Percentiles rank a stretch among this genome's conserved stretches.
These are phyloP conservation scores for Tetragonisca angustula DNA, from an alignment of 2,888 invertebrate genomes.

Conservation along the genomic window DNA sequence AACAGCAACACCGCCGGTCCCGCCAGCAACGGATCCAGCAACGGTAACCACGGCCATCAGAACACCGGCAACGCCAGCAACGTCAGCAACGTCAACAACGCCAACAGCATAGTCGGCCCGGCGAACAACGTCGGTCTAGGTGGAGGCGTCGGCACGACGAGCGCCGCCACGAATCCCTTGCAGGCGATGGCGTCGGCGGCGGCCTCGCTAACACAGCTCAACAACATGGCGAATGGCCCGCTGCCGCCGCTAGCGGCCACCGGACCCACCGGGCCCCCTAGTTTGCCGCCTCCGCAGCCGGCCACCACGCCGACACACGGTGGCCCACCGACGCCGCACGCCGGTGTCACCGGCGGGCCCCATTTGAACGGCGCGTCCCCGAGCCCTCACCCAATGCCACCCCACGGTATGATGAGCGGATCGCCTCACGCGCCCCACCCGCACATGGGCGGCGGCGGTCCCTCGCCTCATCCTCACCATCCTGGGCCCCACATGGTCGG, in stretches of 20 bases:
- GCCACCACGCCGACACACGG: slow-evolving; percentile 82
- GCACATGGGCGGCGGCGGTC: slow-evolving; percentile 81
- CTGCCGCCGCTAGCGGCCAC: slow-evolving; percentile 79
- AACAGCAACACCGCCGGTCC: slow-evolving; percentile 52
- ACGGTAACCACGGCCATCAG: slow-evolving; percentile 70
- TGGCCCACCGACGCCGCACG: slow-evolving; percentile 81
- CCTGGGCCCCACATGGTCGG: slow-evolving; percentile 82
- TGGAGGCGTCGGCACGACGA: slow-evolving; percentile 54
- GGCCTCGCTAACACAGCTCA: slow-evolving; percentile 82
- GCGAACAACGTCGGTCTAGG: slow-evolving; percentile 41
- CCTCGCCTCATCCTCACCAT: slow-evolving; percentile 82
- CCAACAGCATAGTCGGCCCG: slow-evolving; percentile 48
- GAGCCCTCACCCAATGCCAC: slow-evolving; percentile 82
- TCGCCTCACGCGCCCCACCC: slow-evolving; percentile 81
- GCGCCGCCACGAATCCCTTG: slow-evolving; percentile 78
- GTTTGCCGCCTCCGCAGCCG: slow-evolving; percentile 81
- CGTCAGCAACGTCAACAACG: slow-evolving; percentile 52
- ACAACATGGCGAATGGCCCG: slow-evolving; percentile 83
- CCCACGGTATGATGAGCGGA: slow-evolving; percentile 82
- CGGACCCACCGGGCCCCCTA: slow-evolving; percentile 79
- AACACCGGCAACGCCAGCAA: slow-evolving; percentile 44
- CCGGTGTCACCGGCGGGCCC: slow-evolving; percentile 75
- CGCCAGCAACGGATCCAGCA: slow-evolving; percentile 69
- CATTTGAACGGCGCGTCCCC: slow-evolving; percentile 82
- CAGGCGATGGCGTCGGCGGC: slow-evolving; percentile 83